Base-by-base conservation (phyloP, 2,113 vertebrate species). In the Brachypteracias leptosomus region DNA sequence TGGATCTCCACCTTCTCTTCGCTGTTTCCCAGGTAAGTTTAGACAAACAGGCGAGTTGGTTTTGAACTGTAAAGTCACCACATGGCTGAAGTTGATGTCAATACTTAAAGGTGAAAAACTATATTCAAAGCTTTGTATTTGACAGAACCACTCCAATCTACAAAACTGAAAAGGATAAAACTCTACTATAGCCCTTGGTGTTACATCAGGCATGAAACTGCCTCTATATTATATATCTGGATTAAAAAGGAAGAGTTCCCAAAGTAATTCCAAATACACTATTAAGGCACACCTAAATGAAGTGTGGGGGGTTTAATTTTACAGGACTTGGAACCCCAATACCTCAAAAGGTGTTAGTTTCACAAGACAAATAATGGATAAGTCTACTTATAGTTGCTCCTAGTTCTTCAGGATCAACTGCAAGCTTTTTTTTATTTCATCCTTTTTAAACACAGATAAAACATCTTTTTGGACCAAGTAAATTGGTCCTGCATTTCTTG, bases 241-340 rank as follows among this genome's bases (percentile, higher is more conserved):
- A 75, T 75, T 74, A 42, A 66, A 59, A 36, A 22, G 6, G 14
- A 54, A 61, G 16, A 73, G 19, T 19, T 9, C 10, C 36, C 68
- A 25, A 3, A n/a, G 36, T 10, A 5, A 40, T 38, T 76, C 20
- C 38, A 88, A 55, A 4, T 26, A 67, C 2, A 2, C 5, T 29
- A 26, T 21, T 83, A 72, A 40, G 10, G 73, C 9, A 72, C 8
- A 81, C 31, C 3, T 51, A 61, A 92, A 80, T 26, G 0, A 82
- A 74, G 4, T 4, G 2, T 2, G 54, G 9, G 5, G 0, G 3
- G 25, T 9, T 65, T 47, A 80, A 19, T 66, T 83, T 73, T 55
- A 63, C 33, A 59, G 25, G 17, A 65, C 4, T 8, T 28, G 9
- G 6, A 65, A 55, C 19, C 72, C 4, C 16, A 59, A 7, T 33